Evolutionary conservation across 2,797 vertebrate species (phyloP).

Genomic region (Sebastes kiyomatsui): DNA sequence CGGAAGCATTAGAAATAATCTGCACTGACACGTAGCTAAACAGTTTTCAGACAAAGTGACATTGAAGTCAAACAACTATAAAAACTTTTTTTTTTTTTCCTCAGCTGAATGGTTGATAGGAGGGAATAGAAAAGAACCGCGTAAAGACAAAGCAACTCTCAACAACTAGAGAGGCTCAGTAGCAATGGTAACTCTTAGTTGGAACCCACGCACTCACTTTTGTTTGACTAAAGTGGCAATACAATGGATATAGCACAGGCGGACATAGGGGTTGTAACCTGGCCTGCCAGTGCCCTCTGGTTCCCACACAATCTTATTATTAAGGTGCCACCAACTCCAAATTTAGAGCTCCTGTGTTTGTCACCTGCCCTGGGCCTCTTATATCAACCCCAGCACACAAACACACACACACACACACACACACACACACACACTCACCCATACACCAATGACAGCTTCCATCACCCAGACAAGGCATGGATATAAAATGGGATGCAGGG

Average conservation of each 20-base stretch:
- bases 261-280: constrained; percentile 35
- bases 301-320: constrained; percentile 62
- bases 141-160: constrained; percentile 18
- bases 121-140: constrained; percentile 20
- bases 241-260: constrained; percentile 26
- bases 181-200: constrained; percentile 13
- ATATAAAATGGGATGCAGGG: constrained; percentile 33
- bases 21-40: constrained; percentile 58
- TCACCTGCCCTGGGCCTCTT: constrained; percentile 59
- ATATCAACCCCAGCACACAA: constrained; percentile 37
- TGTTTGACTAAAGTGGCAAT: constrained; percentile 36
- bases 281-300: constrained; percentile 30
- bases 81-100: constrained; percentile 14
- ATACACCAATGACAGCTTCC: constrained; percentile 35
- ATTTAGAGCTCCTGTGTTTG: constrained; percentile 70
- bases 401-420: constrained; percentile 25
- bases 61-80: constrained; percentile 51
- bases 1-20: constrained; percentile 63
- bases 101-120: constrained; percentile 31
- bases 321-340: constrained; percentile 63
- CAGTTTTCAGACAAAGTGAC: constrained; percentile 61
- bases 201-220: constrained; percentile 24
- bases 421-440: constrained; percentile 21
- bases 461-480: constrained; percentile 39
- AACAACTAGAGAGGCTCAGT: constrained; percentile 22